Percentiles rank a stretch among this genome's conserved stretches.
These are phyloP conservation scores for Musca vetustissima DNA, from an alignment of 1,140 invertebrate species.

Conservation along the genomic window DNA sequence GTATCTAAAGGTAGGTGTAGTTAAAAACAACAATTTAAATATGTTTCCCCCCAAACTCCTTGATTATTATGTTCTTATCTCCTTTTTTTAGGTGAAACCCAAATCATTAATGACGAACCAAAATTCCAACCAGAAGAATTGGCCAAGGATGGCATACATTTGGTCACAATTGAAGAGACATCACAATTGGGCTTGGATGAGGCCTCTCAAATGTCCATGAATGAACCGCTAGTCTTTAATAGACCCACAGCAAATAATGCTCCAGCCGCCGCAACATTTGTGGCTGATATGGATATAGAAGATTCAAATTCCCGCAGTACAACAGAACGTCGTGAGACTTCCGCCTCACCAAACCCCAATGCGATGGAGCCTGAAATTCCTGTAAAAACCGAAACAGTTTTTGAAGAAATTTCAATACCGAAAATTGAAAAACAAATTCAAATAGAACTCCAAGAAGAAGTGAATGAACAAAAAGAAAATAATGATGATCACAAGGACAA, in stretches of 20 bases:
- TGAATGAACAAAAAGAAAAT: too few species aligned
- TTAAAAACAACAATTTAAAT: too few species aligned
- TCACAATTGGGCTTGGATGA: slow-evolving; percentile 33
- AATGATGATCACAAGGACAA: background rate
- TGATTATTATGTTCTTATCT: slow-evolving; percentile 11
- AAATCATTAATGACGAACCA: slow-evolving; percentile 30
- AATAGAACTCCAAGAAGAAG: too few species aligned
- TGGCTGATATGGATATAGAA: slow-evolving; percentile 1
- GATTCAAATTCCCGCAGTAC: slow-evolving; percentile 26
- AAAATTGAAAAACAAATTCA: background rate
- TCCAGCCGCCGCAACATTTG: slow-evolving; percentile 8
- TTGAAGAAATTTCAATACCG: background rate
- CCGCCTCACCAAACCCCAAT: slow-evolving; percentile 39
- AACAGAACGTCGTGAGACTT: background rate
- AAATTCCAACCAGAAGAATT: slow-evolving; percentile 40
- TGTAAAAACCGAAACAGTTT: background rate
- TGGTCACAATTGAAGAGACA: slow-evolving; percentile 45
- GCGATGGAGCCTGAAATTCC: background rate
- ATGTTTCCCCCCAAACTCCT: too few species aligned
- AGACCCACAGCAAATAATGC: slow-evolving; percentile 20
- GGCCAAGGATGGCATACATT: slow-evolving; percentile 48
- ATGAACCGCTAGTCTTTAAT: slow-evolving; percentile 30
- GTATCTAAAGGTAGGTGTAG: slow-evolving; percentile 5
- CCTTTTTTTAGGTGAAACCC: slow-evolving; percentile 27
- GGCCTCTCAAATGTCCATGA: slow-evolving; percentile 29